These are phyloP conservation scores for Euphonia xanthogaster DNA, from an alignment of 2,797 vertebrate genomes.

Conservation along the genomic window DNA sequence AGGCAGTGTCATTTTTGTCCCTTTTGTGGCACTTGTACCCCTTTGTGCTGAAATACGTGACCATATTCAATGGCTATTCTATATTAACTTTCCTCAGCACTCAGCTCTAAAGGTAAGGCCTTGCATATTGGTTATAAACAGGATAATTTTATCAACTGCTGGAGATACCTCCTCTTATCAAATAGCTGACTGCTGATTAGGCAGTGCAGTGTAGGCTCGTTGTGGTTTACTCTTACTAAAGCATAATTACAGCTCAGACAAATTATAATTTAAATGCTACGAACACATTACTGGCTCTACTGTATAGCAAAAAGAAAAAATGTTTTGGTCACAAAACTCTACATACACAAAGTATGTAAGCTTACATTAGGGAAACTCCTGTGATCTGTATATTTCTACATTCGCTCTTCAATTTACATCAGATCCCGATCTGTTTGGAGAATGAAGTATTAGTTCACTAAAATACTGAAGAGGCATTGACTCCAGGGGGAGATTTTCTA, in stretches of 20 bases:
- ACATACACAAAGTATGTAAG: neutral
- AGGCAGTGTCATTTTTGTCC: neutral
- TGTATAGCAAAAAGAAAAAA: neutral
- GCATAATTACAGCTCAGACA: slow-evolving; percentile 17
- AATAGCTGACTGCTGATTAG: slow-evolving; percentile 31
- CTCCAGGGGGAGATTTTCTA: neutral
- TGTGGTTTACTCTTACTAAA: slow-evolving; percentile 5
- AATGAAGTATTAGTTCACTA: neutral
- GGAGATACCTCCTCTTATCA: slow-evolving; percentile 6
- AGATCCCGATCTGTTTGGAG: neutral
- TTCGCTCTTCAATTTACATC: neutral
- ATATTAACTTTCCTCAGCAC: neutral
- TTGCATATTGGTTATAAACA: neutral
- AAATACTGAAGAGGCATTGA: neutral
- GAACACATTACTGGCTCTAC: neutral
- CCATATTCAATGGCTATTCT: neutral
- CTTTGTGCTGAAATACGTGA: neutral
- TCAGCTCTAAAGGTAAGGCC: neutral
- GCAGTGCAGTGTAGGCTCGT: neutral
- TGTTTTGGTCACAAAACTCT: neutral
- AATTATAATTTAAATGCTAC: neutral
- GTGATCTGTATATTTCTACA: neutral
- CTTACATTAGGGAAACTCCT: neutral
- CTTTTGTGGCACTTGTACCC: neutral
- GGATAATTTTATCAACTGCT: neutral